Base-by-base conservation (phyloP, 2,888 invertebrate genomes). In the Alcis repandata region DNA sequence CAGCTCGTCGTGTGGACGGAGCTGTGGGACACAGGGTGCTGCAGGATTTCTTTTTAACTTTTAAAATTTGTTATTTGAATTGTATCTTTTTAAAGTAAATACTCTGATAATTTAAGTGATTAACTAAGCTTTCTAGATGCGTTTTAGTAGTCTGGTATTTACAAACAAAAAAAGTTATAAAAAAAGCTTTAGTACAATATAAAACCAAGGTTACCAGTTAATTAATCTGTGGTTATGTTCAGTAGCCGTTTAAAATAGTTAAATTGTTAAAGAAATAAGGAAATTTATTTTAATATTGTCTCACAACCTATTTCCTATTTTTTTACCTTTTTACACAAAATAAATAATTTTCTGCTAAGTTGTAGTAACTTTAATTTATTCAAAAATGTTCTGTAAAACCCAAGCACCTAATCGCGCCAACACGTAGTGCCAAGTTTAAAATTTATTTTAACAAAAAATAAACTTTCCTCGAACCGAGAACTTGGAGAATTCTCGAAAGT, bases 371-470 rank as follows among this genome's bases (percentile, higher is more conserved):
- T 27, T 4, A 49, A 1, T 19, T 13, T 36, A n/a, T 51, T 20
- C 20, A 51, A 38, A 36, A 51, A 43, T 8, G 17, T 43, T 43
- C 7, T 17, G 17, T 10, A 38, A 48, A 54, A 43, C 4, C 17
- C 43, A 43, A 54, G 41, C 17, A 43, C 17, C 41, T 54, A 54
- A 43, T 43, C 22, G 53, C 54, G 9, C 36, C 20, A 41, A 20
- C 45, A 57, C 57, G 46, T 57, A 46, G 32, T n/a, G 38, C 48
- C 38, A 58, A 58, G 58, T 58, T 11, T n/a, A 46, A 66, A 71
- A 73, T 73, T 71, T 72, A 78, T 79, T 79, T 73, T 63, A 74
- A 77, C 71, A 76, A 77, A 76, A 76, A 78, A 73, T 64, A 70
- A 77, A 81, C 69, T 76, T 73, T 58, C 67, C 70, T 70, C 52